Evolutionary conservation across 2,888 invertebrate species (phyloP).

Genomic region (Pristionchus exspectatus): DNA sequence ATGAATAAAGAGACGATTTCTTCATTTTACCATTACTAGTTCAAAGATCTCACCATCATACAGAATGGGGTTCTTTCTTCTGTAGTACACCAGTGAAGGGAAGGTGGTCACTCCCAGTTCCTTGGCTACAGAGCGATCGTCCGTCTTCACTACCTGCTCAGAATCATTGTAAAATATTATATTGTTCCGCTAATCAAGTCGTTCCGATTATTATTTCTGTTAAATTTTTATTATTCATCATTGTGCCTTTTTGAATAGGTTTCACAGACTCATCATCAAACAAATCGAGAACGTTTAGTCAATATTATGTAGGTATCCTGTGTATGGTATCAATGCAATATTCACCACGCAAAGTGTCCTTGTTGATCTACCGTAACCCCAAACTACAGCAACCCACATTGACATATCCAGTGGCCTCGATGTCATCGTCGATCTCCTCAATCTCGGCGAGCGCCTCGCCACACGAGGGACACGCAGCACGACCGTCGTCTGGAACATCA

Average conservation of each 20-base stretch:
- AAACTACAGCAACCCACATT: constrained; percentile 63
- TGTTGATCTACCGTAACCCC: neutral
- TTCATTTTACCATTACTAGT: neutral
- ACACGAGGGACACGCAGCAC: constrained; percentile 89
- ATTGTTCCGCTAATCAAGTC: too few species aligned
- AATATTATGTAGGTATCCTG: neutral
- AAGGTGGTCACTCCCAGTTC: constrained; percentile 96
- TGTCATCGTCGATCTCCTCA: constrained; percentile 94
- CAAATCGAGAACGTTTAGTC: neutral
- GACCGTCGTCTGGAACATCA: constrained; percentile 80
- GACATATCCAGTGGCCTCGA: constrained; percentile 82
- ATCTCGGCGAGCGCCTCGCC: constrained; percentile 89
- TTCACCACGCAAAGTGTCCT: too few species aligned
- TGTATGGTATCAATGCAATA: neutral
- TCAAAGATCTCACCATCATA: constrained; percentile 87
- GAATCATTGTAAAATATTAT: neutral
- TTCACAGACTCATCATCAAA: neutral
- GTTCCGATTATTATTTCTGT: neutral
- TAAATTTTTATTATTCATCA: neutral
- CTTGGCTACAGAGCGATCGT: constrained; percentile 85
- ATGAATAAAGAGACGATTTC: neutral
- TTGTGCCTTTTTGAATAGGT: neutral
- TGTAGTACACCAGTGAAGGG: constrained; percentile 96
- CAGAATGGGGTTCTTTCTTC: constrained; percentile 95
- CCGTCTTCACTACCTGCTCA: constrained; percentile 76